A percentile compares a stretch with the other conserved stretches of the same genome.
Conservation (phyloP, 2,113 vertebrate species). For the Oreochromis aureus region DNA sequence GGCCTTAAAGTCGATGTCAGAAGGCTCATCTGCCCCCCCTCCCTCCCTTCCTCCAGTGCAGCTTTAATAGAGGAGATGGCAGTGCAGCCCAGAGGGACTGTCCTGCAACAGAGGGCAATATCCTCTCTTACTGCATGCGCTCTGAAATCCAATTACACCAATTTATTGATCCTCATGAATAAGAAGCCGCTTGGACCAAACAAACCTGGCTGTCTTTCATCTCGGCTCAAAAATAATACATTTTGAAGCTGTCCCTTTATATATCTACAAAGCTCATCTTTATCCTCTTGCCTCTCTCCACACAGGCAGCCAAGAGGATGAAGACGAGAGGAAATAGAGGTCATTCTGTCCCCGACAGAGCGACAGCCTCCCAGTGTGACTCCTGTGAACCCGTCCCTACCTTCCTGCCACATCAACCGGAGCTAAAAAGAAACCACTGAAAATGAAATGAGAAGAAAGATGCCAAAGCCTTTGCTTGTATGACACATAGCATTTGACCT, state of each 20-base stretch:
- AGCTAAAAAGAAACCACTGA: neutral
- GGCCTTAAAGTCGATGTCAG: neutral
- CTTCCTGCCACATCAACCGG: constrained; percentile 1
- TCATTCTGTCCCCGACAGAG: neutral
- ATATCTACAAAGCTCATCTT: neutral
- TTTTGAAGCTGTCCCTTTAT: neutral
- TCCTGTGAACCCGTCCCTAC: neutral
- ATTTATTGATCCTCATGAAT: constrained; percentile 17
- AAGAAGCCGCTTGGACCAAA: neutral
- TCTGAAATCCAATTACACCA: constrained; percentile 27
- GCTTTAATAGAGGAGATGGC: neutral
- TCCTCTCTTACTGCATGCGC: neutral
- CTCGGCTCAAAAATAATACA: neutral
- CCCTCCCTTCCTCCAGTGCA: neutral
- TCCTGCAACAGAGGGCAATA: neutral
- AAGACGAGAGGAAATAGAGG: constrained; percentile 34
- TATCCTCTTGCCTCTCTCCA: neutral
- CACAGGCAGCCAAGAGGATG: constrained; percentile 11
- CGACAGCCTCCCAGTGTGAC: constrained; percentile 15
- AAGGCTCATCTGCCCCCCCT: neutral
- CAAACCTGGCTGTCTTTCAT: neutral
- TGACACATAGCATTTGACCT: neutral
- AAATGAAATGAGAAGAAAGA: neutral
- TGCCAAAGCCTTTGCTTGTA: neutral
- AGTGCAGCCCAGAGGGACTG: constrained; percentile 7